Conservation (phyloP, 2,888 invertebrate species). For the Idaea straminata region DNA sequence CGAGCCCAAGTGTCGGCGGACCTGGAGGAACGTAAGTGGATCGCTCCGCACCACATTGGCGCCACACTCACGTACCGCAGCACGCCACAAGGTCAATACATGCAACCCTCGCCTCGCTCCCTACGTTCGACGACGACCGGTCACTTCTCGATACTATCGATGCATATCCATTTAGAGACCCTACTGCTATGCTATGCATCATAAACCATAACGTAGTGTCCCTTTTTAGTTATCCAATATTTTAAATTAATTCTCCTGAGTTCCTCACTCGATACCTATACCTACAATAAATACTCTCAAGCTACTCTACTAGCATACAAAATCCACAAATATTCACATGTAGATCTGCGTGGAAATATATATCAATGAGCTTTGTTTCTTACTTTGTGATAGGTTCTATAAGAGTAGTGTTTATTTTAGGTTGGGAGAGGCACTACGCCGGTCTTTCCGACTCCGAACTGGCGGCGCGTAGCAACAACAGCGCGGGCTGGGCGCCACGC, state of each 20-base stretch:
- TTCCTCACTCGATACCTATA: constrained; percentile 2
- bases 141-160: neutral
- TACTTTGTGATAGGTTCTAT: neutral
- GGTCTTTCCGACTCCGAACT: constrained; percentile 92
- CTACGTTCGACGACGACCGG: constrained; percentile 27
- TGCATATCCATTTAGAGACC: neutral
- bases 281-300: constrained; percentile 1
- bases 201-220: constrained; percentile 1
- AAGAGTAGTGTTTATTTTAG: constrained; percentile 43
- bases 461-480: constrained; percentile 77
- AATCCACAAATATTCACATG: neutral
- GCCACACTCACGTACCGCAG: constrained; percentile 90
- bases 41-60: constrained; percentile 86
- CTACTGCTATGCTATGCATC: neutral
- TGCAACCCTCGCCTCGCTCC: constrained; percentile 47
- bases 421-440: constrained; percentile 91
- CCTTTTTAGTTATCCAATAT: constrained; percentile 3
- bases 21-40: constrained; percentile 88
- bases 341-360: neutral
- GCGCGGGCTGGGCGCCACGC: constrained; percentile 62
- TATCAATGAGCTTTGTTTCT: neutral
- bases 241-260: neutral
- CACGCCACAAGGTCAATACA: constrained; percentile 85
- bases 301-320: neutral
- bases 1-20: constrained; percentile 85